A percentile compares a stretch with the other conserved stretches of the same genome.
phyloP scores from a whole-genome alignment of 2,113 vertebrate genomes.

The Peromyscus polionotus region DNA sequence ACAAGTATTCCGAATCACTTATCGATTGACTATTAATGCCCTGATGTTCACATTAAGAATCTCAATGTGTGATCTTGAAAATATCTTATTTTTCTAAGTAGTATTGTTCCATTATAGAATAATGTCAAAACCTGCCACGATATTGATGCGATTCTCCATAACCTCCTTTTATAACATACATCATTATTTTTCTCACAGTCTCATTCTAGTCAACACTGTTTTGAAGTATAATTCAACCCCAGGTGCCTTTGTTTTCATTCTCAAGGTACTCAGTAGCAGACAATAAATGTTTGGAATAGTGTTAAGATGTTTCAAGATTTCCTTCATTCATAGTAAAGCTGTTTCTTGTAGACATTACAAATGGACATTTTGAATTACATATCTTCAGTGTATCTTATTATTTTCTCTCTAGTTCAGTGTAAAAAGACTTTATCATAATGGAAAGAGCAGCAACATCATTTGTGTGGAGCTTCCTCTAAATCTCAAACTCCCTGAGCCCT shows the following conservation, averaged over 20 bases:
- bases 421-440: conserved; percentile 14
- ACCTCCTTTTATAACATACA: not conserved
- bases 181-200: not conserved
- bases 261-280: not conserved
- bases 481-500: not conserved
- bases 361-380: not conserved
- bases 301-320: not conserved
- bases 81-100: not conserved
- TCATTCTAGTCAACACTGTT: not conserved
- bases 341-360: not conserved
- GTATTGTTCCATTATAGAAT: not conserved
- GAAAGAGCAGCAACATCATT: not conserved
- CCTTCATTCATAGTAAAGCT: not conserved
- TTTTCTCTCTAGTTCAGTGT: not conserved
- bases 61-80: not conserved
- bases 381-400: not conserved
- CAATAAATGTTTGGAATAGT: not conserved
- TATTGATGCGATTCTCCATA: not conserved
- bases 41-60: not conserved
- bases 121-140: not conserved
- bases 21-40: not conserved
- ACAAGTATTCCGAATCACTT: not conserved
- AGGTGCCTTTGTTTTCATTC: not conserved
- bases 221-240: not conserved
- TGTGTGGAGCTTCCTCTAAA: not conserved